phyloP scores from a whole-genome alignment of 2,113 vertebrate species.

The Colistium nudipinnis region DNA sequence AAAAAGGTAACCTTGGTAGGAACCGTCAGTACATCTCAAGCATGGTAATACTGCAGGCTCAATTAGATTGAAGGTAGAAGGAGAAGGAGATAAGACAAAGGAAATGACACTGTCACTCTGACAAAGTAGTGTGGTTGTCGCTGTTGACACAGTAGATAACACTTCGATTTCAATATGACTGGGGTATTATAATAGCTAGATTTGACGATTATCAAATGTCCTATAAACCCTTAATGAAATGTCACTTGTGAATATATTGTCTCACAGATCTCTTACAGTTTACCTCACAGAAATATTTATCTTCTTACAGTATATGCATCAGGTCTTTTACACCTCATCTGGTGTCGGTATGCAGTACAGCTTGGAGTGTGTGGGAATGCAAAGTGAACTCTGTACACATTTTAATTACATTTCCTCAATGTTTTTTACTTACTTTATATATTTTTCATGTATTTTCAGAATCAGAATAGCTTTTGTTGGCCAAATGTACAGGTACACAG shows the following conservation, averaged over 20 bases:
- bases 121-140: slow-evolving; percentile 31
- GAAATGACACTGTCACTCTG: slow-evolving; percentile 48
- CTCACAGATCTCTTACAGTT: no score
- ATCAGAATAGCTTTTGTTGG: no score
- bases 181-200: slow-evolving; percentile 41
- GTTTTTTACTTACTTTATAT: no score
- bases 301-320: background rate
- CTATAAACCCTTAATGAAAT: slow-evolving; percentile 34
- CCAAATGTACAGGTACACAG: no score
- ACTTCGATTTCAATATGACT: slow-evolving; percentile 33
- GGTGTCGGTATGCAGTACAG: background rate
- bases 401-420: no score
- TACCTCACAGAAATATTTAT: slow-evolving; percentile 21
- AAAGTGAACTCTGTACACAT: background rate
- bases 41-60: slow-evolving; percentile 16
- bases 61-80: slow-evolving; percentile 55
- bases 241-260: slow-evolving; percentile 30
- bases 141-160: slow-evolving; percentile 62
- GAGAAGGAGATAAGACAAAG: slow-evolving; percentile 47
- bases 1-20: no score
- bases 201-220: slow-evolving; percentile 59
- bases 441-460: no score
- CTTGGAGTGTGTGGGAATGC: background rate
- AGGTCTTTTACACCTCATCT: slow-evolving; percentile 5
- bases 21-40: background rate